These are phyloP conservation scores for Bovichtus variegatus DNA, from an alignment of 2,797 vertebrate species.

Conservation along the genomic window DNA sequence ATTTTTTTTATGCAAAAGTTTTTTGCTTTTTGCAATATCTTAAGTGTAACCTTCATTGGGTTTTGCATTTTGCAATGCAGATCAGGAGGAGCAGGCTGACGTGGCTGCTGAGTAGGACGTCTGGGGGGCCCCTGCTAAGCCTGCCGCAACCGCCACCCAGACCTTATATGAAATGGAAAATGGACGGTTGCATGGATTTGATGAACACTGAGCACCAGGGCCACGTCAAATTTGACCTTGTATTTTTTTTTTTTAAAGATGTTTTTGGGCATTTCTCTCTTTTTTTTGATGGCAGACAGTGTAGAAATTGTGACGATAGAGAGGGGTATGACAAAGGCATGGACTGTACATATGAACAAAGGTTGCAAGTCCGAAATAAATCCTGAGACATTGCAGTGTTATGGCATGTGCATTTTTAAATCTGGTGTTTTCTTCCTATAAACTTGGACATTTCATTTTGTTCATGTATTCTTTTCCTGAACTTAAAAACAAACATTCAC, in stretches of 20 bases:
- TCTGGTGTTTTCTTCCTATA: background rate
- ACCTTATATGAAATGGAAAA: background rate
- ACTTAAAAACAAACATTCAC: no score
- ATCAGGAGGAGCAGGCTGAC: background rate
- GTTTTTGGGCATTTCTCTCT: no score
- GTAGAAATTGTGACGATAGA: no score
- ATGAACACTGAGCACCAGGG: background rate
- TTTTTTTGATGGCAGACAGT: no score
- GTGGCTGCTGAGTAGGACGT: background rate
- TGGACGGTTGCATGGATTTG: conserved; percentile 6
- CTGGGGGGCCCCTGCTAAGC: conserved; percentile 4
- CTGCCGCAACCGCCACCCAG: background rate
- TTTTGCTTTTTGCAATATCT: no score
- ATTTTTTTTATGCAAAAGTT: background rate
- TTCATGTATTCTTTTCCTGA: background rate
- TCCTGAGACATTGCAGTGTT: no score
- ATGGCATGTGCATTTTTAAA: no score
- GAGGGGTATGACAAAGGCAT: no score
- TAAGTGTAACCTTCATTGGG: background rate
- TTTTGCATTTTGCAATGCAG: background rate
- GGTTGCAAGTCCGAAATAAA: no score
- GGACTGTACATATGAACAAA: no score
- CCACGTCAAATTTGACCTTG: background rate
- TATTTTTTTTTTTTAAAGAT: no score
- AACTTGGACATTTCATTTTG: background rate